These are phyloP conservation scores for Caerostris extrusa DNA, from an alignment of 1,140 invertebrate species.

Conservation along the genomic window DNA sequence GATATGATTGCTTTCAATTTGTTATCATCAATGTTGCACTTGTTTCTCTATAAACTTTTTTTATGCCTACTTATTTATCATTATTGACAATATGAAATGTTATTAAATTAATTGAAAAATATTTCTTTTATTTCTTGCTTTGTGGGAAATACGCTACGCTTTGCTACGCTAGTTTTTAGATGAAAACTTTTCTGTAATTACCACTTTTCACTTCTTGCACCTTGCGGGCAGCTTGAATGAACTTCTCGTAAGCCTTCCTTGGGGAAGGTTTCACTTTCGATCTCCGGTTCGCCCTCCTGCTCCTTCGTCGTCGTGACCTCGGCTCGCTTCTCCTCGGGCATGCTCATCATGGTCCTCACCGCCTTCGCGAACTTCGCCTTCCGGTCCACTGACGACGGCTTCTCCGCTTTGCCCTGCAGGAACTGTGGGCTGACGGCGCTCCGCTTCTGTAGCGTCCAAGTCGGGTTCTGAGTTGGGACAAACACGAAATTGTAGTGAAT, in stretches of 20 bases:
- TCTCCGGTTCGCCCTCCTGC: neutral
- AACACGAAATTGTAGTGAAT: no score
- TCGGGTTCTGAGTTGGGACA: neutral
- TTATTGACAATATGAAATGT: no score
- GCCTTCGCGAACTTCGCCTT: neutral
- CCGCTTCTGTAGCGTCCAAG: neutral
- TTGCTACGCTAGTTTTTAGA: no score
- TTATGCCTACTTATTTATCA: no score
- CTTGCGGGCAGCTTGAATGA: neutral
- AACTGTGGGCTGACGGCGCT: neutral
- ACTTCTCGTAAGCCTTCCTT: neutral
- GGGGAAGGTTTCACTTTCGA: neutral
- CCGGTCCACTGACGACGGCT: neutral
- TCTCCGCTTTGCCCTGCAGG: neutral
- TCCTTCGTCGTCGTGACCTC: neutral
- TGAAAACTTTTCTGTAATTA: no score
- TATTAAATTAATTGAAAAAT: no score
- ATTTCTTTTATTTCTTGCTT: no score
- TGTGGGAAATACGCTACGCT: no score
- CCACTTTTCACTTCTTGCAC: neutral
- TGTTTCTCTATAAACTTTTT: no score
- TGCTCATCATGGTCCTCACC: neutral
- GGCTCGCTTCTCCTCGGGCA: neutral
- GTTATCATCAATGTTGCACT: no score
- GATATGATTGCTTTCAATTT: no score